phyloP scores from a whole-genome alignment of 2,113 vertebrate species.

The Bagarius yarrelli region DNA sequence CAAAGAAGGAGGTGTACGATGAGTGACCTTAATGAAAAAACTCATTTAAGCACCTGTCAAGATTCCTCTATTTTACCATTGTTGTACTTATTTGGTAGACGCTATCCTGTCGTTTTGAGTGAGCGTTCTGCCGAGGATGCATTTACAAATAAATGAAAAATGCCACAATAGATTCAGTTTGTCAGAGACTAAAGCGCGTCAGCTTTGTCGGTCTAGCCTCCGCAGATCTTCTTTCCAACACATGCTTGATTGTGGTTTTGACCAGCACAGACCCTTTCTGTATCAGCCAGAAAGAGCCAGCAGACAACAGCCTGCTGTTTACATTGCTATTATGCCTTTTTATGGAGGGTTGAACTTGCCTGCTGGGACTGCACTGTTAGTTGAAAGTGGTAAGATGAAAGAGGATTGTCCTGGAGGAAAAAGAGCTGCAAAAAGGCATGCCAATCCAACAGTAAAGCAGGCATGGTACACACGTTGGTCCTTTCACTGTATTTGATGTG shows the following conservation, averaged over 20 bases:
- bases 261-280: constrained; percentile 71
- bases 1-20: constrained; percentile 75
- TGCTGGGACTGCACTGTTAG: constrained; percentile 57
- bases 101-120: constrained; percentile 89
- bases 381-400: constrained; percentile 62
- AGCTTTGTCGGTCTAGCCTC: constrained; percentile 85
- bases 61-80: constrained; percentile 85
- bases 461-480: constrained; percentile 64
- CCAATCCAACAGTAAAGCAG: constrained; percentile 58
- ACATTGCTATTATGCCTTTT: constrained; percentile 66
- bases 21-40: constrained; percentile 86
- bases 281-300: constrained; percentile 75
- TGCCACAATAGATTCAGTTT: constrained; percentile 96
- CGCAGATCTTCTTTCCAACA: constrained; percentile 77
- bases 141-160: constrained; percentile 99
- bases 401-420: constrained; percentile 54
- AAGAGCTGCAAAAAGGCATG: constrained; percentile 70
- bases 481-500: constrained; percentile 61
- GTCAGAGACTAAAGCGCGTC: constrained; percentile 78
- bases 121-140: constrained; percentile 87
- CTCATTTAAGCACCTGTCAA: constrained; percentile 97
- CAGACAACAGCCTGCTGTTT: constrained; percentile 77
- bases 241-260: constrained; percentile 78
- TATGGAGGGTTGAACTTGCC: constrained; percentile 26
- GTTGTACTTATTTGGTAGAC: constrained; percentile 81